Conservation (phyloP, 2,113 vertebrate genomes). For the Danionella cerebrum region DNA sequence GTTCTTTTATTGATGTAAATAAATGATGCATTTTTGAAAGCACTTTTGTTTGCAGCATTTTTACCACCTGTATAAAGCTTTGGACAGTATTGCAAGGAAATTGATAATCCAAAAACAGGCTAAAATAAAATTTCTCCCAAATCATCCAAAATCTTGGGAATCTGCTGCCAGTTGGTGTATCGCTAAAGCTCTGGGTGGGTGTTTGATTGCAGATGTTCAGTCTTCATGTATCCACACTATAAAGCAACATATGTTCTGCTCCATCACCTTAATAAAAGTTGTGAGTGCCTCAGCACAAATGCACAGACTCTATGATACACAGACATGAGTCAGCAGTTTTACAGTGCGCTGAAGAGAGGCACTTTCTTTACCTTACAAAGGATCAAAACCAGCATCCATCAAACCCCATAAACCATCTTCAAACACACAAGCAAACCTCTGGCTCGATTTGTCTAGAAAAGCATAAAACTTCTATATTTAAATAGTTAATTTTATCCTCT, state of each 20-base stretch:
- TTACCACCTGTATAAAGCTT: too few relatives aligned
- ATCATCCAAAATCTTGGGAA: neutral
- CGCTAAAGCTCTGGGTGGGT: neutral
- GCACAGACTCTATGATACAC: neutral
- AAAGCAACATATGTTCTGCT: slow-evolving; percentile 14
- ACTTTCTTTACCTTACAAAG: neutral
- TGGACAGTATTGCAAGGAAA: too few relatives aligned
- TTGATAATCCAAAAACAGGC: too few relatives aligned
- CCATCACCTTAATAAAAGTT: slow-evolving; percentile 7
- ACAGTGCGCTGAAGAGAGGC: slow-evolving; percentile 3
- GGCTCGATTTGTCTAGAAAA: too few relatives aligned
- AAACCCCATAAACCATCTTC: neutral
- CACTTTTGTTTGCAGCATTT: too few relatives aligned
- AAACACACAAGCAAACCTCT: neutral
- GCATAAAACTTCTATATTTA: too few relatives aligned
- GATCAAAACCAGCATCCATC: neutral
- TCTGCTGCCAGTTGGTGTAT: neutral
- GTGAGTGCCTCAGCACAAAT: slow-evolving; percentile 26
- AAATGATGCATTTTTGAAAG: too few relatives aligned
- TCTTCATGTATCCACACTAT: neutral
- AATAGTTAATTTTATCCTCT: too few relatives aligned
- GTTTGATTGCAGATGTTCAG: neutral
- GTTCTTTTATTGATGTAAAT: too few relatives aligned
- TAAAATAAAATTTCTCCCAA: too few relatives aligned
- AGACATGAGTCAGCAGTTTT: slow-evolving; percentile 19